Conservation (phyloP, 2,888 invertebrate genomes). For the Tribolium freemani region DNA sequence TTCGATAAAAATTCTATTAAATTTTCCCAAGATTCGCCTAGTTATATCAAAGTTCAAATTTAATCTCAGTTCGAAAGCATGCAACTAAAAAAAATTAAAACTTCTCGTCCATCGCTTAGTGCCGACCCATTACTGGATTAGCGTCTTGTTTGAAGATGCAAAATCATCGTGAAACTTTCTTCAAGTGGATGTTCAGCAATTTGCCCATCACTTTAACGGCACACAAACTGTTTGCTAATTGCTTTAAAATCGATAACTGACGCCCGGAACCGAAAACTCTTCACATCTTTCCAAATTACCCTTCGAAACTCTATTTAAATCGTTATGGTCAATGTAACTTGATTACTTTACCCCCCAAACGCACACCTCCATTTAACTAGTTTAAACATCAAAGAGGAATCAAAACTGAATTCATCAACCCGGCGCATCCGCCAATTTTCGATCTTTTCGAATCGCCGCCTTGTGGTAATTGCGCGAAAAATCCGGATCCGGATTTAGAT, state of each 20-base stretch:
- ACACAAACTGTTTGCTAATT: not conserved
- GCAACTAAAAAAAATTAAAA: not conserved
- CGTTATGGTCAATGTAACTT: not conserved
- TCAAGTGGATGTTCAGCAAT: not conserved
- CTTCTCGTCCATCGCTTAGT: not conserved
- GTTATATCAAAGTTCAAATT: not conserved
- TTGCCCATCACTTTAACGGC: not conserved
- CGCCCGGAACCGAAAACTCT: not conserved
- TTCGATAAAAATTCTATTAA: not conserved
- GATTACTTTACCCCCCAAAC: not conserved
- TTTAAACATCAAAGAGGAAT: not conserved
- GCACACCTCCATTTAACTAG: no score
- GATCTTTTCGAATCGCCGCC: not conserved
- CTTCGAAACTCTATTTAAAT: not conserved
- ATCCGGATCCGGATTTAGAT: not conserved
- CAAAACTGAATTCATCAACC: not conserved
- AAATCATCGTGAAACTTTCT: not conserved
- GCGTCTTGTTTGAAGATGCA: not conserved
- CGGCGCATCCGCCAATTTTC: constrained; percentile 9
- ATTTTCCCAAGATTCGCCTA: not conserved
- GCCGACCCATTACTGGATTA: not conserved
- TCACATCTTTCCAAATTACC: not conserved
- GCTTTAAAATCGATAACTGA: not conserved
- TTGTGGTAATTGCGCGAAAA: constrained; percentile 11
- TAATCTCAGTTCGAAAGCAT: not conserved